Conservation (phyloP, 2,888 invertebrate species). For the Crocallis elinguaria region DNA sequence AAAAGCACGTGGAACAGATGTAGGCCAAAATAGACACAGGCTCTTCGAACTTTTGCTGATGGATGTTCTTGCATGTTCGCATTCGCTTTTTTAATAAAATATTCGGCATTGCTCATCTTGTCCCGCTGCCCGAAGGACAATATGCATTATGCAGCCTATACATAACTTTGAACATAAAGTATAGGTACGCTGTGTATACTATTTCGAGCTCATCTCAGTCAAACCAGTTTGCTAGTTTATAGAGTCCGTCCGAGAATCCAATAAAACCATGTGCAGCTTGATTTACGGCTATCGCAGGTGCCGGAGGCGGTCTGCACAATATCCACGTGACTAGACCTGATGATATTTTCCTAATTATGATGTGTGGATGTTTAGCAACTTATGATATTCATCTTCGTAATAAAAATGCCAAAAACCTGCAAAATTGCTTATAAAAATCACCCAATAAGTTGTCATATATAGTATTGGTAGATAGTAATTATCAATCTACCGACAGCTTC, state of each 20-base stretch:
- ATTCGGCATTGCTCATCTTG: background rate
- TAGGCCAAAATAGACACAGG: no score
- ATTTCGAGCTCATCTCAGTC: slow-evolving; percentile 35
- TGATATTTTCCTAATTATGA: slow-evolving; percentile 6
- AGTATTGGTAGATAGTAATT: no score
- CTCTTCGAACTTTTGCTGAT: no score
- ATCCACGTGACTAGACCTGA: background rate
- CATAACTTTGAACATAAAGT: background rate
- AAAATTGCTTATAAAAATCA: background rate
- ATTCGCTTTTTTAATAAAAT: background rate
- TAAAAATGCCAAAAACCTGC: background rate
- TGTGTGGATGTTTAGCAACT: background rate
- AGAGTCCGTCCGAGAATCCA: slow-evolving; percentile 34
- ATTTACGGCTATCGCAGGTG: slow-evolving; percentile 37
- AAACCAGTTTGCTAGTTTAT: slow-evolving; percentile 49
- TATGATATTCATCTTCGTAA: background rate
- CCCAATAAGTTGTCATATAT: background rate
- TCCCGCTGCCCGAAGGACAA: background rate
- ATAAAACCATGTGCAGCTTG: slow-evolving; percentile 45
- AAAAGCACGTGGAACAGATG: no score
- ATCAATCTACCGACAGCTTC: no score
- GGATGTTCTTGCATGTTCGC: no score
- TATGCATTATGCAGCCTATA: background rate
- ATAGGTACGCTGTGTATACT: slow-evolving; percentile 8
- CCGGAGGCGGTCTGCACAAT: slow-evolving; percentile 5